These are phyloP conservation scores for Hybos culiciformis DNA, from an alignment of 2,888 invertebrate genomes.

Conservation along the genomic window DNA sequence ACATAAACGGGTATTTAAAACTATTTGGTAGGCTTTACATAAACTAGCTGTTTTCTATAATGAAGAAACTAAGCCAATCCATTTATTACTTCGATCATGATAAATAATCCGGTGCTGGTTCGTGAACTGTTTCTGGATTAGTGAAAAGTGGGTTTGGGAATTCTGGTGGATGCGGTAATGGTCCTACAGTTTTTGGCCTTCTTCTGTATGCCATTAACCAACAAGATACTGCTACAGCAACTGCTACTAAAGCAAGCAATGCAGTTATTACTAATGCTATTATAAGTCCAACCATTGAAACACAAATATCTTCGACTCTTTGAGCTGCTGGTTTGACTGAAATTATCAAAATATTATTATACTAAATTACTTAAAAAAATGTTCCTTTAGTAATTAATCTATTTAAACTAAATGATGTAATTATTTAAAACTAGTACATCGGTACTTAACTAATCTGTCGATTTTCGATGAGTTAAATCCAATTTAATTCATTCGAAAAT, in stretches of 20 bases:
- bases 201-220: constrained; percentile 90
- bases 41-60: too few relatives aligned
- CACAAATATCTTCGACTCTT: constrained; percentile 73
- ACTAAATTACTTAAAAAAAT: constrained; percentile 4
- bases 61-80: too few relatives aligned
- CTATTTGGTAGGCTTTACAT: too few relatives aligned
- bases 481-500: too few relatives aligned
- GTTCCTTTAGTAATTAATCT: neutral
- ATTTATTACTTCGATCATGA: constrained; percentile 36
- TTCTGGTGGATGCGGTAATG: constrained; percentile 87
- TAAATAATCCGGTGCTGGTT: constrained; percentile 71
- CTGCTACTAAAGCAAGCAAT: constrained; percentile 78
- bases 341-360: constrained; percentile 7
- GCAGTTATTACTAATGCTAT: constrained; percentile 87
- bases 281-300: constrained; percentile 85
- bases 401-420: neutral
- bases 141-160: constrained; percentile 89
- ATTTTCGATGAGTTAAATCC: too few relatives aligned
- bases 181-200: constrained; percentile 74
- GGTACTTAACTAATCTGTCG: too few relatives aligned
- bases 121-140: constrained; percentile 64
- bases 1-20: too few relatives aligned
- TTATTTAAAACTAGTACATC: too few relatives aligned
- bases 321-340: constrained; percentile 36
- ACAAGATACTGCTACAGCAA: constrained; percentile 87